Evolutionary conservation across 1,140 invertebrate species (phyloP), one percentile per base, ranked within the genome.

Genomic region (Hestina assimilis): DNA sequence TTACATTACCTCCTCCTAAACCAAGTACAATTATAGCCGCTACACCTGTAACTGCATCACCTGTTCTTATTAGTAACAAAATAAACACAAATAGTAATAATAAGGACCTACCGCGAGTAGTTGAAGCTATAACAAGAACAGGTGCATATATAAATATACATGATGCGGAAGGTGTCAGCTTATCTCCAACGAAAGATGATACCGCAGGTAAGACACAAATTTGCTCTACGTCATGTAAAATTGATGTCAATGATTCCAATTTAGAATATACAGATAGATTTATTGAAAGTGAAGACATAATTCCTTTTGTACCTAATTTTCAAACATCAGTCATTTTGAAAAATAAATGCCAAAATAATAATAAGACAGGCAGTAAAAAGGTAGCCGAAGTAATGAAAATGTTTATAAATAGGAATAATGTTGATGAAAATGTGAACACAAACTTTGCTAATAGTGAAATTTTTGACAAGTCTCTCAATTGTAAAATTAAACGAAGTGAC

Each of bases 401-500:
- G 72, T 89, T 89, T 64, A 77, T 72, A 14, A 79, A 66, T 72
- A 87, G 63, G 69, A 74, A 69, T 53, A 72, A 82, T 48, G 45
- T 52, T 17, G 68, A 73, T 45, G 61, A 54, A 61, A 67, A 55
- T 64, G 51, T 35, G 63, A 72, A 58, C 17, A 51, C 54, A 50
- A 58, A 28, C 12, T 23, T 15, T 38, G 35, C 9, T 55, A 57
- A 57, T 42, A 59, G 48, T 43, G 71, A 72, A 15, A 67, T 75
- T 51, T 42, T 57, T 55, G 74, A 80, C 24, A 86, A 77, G 59
- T 64, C 66, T 19, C 54, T 67, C 51, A 63, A 69, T 43, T 88
- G 80, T 23, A 92, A 92, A 78, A 88, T 96, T 19, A 95, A 95
- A 86, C 91, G 95, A 35, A 96, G 94, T 77, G 94, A 96, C 76